These are phyloP conservation scores for Tympanuchus pallidicinctus DNA, from an alignment of 2,113 vertebrate genomes.

Conservation along the genomic window DNA sequence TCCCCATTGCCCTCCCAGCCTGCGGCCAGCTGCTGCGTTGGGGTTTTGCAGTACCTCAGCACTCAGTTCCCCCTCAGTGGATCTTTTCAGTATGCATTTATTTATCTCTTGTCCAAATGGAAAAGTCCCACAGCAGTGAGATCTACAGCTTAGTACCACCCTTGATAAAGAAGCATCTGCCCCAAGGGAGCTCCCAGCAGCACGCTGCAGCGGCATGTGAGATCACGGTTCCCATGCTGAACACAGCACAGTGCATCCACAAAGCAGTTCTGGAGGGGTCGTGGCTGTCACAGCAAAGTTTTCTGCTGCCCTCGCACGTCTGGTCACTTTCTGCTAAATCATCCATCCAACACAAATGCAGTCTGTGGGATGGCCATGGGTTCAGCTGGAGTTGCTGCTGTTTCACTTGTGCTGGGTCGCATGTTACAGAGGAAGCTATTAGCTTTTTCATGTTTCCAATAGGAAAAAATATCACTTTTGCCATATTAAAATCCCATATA, in stretches of 20 bases:
- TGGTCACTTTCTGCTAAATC: rapidly evolving
- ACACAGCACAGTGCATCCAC: rapidly evolving
- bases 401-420: not conserved
- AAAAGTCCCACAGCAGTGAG: not conserved
- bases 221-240: not conserved
- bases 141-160: not conserved
- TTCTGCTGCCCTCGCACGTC: not conserved
- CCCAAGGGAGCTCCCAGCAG: not conserved
- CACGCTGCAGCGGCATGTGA: not conserved
- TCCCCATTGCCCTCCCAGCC: not conserved
- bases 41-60: not conserved
- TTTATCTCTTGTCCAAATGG: not conserved
- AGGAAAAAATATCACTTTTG: not conserved
- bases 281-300: not conserved
- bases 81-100: not conserved
- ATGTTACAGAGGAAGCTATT: too few relatives aligned
- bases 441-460: not conserved
- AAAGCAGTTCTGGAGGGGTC: not conserved
- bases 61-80: not conserved
- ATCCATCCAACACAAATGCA: not conserved
- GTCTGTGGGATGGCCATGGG: not conserved
- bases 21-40: not conserved
- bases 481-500: not conserved
- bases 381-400: not conserved
- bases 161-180: not conserved